Evolutionary conservation across 2,797 vertebrate genomes (phyloP).

Genomic region (Capromys pilorides): DNA sequence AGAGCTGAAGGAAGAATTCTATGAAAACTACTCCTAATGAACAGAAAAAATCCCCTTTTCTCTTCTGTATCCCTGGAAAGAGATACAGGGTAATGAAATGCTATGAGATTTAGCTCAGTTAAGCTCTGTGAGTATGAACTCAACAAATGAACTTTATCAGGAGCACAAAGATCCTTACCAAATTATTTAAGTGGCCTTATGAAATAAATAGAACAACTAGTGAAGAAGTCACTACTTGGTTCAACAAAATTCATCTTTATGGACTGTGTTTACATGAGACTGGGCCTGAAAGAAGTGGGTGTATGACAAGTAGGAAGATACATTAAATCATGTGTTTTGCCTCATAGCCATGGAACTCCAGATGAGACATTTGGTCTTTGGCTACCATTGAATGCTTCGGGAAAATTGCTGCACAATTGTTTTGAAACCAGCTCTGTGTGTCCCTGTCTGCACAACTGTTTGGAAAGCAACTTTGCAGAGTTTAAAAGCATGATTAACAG

Average conservation of each 20-base stretch:
- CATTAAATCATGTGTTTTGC: background rate
- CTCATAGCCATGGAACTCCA: background rate
- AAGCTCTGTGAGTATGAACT: background rate
- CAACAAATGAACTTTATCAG: constrained; percentile 20
- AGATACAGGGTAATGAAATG: background rate
- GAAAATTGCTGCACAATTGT: constrained; percentile 32
- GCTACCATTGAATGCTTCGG: background rate
- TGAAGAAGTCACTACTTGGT: constrained; percentile 8
- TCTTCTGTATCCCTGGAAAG: background rate
- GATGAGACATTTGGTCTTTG: background rate
- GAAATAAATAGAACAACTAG: constrained; percentile 52
- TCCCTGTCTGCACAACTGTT: background rate
- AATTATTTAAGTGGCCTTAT: constrained; percentile 51
- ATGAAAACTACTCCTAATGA: background rate
- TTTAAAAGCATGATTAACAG: constrained; percentile 16
- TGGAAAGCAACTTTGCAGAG: background rate
- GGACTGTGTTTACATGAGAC: constrained; percentile 23
- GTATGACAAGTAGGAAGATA: background rate
- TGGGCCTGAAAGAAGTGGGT: constrained; percentile 7
- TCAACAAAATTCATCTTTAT: constrained; percentile 55
- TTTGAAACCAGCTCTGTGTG: background rate
- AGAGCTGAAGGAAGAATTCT: background rate
- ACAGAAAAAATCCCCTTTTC: background rate
- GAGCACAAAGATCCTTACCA: constrained; percentile 43
- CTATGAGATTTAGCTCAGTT: constrained; percentile 19